Base-by-base conservation (phyloP, 1,140 invertebrate genomes). In the Drosophila funebris region DNA sequence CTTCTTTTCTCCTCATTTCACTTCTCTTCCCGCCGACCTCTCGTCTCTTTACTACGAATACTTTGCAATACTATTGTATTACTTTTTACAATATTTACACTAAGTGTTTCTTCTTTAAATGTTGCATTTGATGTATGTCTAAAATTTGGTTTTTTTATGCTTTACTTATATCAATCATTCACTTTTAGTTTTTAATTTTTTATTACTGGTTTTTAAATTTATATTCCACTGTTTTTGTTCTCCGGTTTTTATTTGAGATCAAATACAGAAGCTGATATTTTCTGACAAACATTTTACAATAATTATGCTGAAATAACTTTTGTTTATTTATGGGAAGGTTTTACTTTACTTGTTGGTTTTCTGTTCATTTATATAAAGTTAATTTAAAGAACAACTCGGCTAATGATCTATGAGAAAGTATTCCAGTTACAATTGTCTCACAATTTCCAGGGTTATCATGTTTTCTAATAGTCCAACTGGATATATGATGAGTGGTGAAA, bases 51-150 rank as follows among this genome's bases (percentile, higher is more conserved):
- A 39, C 13, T 69, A 57, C 58, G 44, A 48, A 48, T 64, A 64
- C 60, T 36, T 60, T 73, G 76, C 63, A 81, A 84, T 85, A 81
- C 52, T 85, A 64, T 63, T 81, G 71, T 76, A 73, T 67, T 60
- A 61, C 66, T 78, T 82, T 87, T 87, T 87, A 87, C 82, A 87
- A 87, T 87, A 87, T 87, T 87, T 87, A 87, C 82, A 87, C 82
- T 87, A 87, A 87, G 83, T 88, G 78, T 82, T 72, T 76, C 54
- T 67, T 63, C 52, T 41, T 62, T 70, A 61, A 73, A 50, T 62
- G n/a, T 64, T 53, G 52, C 24, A 50, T 56, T 61, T 70, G 29
- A 33, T 74, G 64, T 70, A 74, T 63, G 27, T 62, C 67, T 74
- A 48, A 61, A 70, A 50, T 62, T 24, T 53, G n/a, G 22, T n/a